Conservation (phyloP, 2,113 vertebrate species). For the Nicator chloris region DNA sequence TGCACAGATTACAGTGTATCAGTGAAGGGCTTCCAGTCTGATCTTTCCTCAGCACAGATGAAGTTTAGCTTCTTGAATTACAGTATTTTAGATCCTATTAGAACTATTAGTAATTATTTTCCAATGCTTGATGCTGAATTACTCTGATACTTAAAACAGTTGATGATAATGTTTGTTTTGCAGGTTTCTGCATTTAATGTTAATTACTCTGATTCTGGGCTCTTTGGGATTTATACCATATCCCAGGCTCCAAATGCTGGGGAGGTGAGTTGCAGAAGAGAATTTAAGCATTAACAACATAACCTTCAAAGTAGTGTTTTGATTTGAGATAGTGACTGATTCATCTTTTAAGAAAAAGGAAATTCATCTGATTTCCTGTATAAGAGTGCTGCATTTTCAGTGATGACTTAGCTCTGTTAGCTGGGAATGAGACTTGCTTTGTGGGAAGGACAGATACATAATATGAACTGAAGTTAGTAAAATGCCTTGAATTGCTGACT, state of each 20-base stretch:
- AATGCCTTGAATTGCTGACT: neutral
- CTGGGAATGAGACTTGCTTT: neutral
- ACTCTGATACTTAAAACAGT: neutral
- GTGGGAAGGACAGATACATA: neutral
- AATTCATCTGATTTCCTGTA: neutral
- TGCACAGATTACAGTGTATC: neutral
- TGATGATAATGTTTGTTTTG: constrained; percentile 8
- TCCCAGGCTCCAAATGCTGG: constrained; percentile 76
- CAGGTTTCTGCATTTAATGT: constrained; percentile 89
- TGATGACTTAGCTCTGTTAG: neutral
- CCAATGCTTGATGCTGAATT: neutral
- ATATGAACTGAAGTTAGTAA: neutral
- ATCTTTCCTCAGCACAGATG: neutral
- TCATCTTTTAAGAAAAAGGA: neutral
- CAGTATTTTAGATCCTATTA: neutral
- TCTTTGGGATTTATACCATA: constrained; percentile 91
- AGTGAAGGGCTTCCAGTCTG: neutral
- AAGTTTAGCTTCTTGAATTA: neutral
- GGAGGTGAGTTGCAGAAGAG: constrained; percentile 78
- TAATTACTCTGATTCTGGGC: constrained; percentile 91
- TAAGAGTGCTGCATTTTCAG: neutral
- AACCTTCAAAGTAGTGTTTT: neutral
- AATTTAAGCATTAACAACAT: neutral
- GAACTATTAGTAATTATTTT: neutral
- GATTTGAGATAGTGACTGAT: neutral